Percentiles rank a stretch among this genome's conserved stretches.
These are phyloP conservation scores for Hestina assimilis DNA, from an alignment of 1,140 invertebrate genomes.

Conservation along the genomic window DNA sequence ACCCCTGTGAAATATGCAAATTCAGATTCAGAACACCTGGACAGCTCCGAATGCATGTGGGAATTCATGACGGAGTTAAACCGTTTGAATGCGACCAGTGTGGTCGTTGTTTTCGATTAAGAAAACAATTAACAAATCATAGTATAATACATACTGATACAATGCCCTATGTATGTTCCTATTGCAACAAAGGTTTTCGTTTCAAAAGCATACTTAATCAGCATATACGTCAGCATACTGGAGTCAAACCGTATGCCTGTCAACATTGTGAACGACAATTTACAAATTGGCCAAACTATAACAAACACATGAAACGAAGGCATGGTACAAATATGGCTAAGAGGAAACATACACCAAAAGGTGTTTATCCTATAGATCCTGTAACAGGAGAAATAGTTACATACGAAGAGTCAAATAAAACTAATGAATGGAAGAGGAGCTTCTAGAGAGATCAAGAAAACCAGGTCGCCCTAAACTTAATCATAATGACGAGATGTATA, in stretches of 20 bases:
- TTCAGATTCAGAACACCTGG: conserved; percentile 50
- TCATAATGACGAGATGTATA: neutral
- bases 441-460: conserved; percentile 27
- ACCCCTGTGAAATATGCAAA: conserved; percentile 60
- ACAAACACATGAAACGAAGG: conserved; percentile 86
- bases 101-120: conserved; percentile 83
- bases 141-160: conserved; percentile 88
- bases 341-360: conserved; percentile 56
- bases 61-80: conserved; percentile 84
- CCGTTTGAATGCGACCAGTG: conserved; percentile 87
- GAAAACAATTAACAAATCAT: conserved; percentile 51
- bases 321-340: conserved; percentile 77
- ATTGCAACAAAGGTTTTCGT: conserved; percentile 84
- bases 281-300: conserved; percentile 87
- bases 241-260: conserved; percentile 80
- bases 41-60: conserved; percentile 77
- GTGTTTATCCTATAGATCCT: conserved; percentile 57
- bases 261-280: conserved; percentile 82
- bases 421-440: conserved; percentile 55
- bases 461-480: conserved; percentile 27
- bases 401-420: conserved; percentile 42
- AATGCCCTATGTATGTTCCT: conserved; percentile 87
- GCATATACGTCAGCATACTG: conserved; percentile 83
- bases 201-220: conserved; percentile 84
- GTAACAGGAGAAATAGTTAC: conserved; percentile 49